These are phyloP conservation scores for Saturnia pavonia DNA, from an alignment of 2,888 invertebrate species.

Conservation along the genomic window DNA sequence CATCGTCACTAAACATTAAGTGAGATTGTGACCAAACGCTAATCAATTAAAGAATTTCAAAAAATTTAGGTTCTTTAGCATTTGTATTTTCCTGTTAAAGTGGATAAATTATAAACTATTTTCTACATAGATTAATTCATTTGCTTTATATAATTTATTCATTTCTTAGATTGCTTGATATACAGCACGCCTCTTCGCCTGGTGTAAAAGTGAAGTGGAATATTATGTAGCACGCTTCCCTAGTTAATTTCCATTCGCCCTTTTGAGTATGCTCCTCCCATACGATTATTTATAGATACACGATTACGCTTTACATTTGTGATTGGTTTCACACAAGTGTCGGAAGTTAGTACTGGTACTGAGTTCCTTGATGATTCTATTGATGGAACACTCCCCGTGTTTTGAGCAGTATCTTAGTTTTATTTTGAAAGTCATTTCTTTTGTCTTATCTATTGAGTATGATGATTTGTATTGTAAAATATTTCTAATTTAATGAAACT, in stretches of 20 bases:
- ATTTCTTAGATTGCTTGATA: too few relatives aligned
- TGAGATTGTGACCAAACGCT: too few relatives aligned
- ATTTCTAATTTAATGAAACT: too few relatives aligned
- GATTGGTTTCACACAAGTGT: slow-evolving; percentile 1
- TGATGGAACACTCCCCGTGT: too few relatives aligned
- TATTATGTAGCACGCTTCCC: slow-evolving; percentile 6
- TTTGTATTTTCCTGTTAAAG: too few relatives aligned
- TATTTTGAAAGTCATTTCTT: not conserved
- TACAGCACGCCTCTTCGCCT: not conserved
- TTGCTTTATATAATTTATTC: too few relatives aligned
- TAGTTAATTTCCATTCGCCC: slow-evolving; percentile 5
- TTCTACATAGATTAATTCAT: not conserved
- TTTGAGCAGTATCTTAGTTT: not conserved
- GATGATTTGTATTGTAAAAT: too few relatives aligned
- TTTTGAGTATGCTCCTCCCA: not conserved
- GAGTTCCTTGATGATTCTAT: too few relatives aligned
- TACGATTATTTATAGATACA: slow-evolving; percentile 6
- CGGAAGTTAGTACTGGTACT: not conserved
- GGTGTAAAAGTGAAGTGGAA: not conserved
- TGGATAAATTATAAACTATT: not conserved
- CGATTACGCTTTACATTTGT: not conserved
- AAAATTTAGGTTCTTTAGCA: too few relatives aligned
- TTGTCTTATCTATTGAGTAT: not conserved
- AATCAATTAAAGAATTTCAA: too few relatives aligned
- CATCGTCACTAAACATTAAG: too few relatives aligned